Evolutionary conservation across 2,888 invertebrate species (phyloP).

Genomic region (Shargacucullia verbasci): DNA sequence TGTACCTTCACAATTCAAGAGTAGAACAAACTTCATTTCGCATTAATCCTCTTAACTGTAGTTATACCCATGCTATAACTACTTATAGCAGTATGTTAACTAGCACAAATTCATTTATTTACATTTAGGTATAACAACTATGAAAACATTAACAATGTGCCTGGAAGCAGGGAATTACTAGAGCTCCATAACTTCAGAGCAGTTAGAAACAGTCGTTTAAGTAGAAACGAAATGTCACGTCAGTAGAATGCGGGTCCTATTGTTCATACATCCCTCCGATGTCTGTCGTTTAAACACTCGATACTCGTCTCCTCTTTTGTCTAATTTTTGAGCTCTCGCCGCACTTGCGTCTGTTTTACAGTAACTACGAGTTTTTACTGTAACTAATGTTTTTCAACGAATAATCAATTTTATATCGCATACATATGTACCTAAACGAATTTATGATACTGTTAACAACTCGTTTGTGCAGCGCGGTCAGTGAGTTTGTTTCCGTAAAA

Average conservation of each 20-base stretch:
- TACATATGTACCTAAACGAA: no score
- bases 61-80: no score
- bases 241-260: slow-evolving; percentile 69
- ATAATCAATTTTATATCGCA: no score
- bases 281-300: slow-evolving; percentile 65
- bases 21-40: no score
- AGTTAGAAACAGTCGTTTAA: slow-evolving; percentile 46
- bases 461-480: no score
- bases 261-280: slow-evolving; percentile 64
- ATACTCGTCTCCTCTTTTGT: slow-evolving; percentile 52
- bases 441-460: no score
- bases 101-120: slow-evolving; percentile 1
- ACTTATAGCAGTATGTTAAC: no score
- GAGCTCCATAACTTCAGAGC: slow-evolving; percentile 43
- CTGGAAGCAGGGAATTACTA: slow-evolving; percentile 38
- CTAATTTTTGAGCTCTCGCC: slow-evolving; percentile 37
- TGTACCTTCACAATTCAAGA: no score
- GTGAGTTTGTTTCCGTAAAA: no score
- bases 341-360: slow-evolving; percentile 32
- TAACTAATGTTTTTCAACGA: background rate
- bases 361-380: slow-evolving; percentile 11
- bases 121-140: slow-evolving; percentile 26
- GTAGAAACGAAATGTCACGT: slow-evolving; percentile 56
- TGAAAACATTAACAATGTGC: slow-evolving; percentile 34
- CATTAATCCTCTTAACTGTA: no score